Base-by-base conservation (phyloP, 1,140 invertebrate species). In the Drosophila mauritiana region DNA sequence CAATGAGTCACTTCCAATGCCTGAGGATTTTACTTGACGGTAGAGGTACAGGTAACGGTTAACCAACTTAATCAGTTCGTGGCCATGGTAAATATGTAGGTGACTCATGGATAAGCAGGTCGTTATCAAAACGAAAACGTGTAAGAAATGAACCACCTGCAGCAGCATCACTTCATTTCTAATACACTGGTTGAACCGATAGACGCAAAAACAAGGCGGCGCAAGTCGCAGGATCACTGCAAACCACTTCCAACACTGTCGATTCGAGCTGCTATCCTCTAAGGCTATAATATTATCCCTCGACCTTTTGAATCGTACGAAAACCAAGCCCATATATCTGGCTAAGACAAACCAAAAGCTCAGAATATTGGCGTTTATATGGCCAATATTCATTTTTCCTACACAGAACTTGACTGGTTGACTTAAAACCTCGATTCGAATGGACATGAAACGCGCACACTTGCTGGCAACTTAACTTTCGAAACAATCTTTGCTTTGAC, bases 41-140 rank as follows among this genome's bases (percentile, higher is more conserved):
- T 58, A 73, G 0, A 84, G 31, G 2, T 67, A 8, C 0, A 80
- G 36, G 25, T 68, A 83, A 20, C 52, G 39, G 48, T 84, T 84
- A 1, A 84, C 36, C 22, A 84, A 27, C 31, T 51, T 56, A 4
- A 84, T 10, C 4, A 79, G 20, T 6, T 48, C 54, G 7, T 62
- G 43, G 1, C 61, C 72, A 43, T 45, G 56, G 17, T 43, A 62
- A 10, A 84, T 39, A 12, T 84, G 76, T 25, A 84, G 36, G 13
- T 51, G 4, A 11, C 79, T 20, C 4, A 79, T 64, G 15, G 49
- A 37, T 12, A 56, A 10, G 40, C 53, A 36, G 39, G 42, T 64
- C 25, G 37, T 31, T 10, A 48, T 3, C 13, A 39, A 42, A 15
- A 45, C 11, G 0, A 40, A 10, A 2, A 79, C 1, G 0, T 55